Conservation (phyloP, 2,888 invertebrate species). For the Germaria angustata region DNA sequence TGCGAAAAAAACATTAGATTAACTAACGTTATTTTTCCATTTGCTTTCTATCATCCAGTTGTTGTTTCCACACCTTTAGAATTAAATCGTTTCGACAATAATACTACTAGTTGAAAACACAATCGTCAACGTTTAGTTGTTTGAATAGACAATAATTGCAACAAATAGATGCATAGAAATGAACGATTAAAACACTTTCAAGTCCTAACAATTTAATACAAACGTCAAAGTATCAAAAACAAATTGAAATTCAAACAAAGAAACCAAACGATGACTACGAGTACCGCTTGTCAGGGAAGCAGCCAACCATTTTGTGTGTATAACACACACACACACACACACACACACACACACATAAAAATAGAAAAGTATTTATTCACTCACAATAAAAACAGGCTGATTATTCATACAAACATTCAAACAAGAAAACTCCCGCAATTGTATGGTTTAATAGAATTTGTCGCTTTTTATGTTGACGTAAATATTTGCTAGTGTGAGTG, state of each 20-base stretch:
- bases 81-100: background rate
- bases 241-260: conserved; percentile 37
- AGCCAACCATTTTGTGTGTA: conserved; percentile 4
- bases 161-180: background rate
- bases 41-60: background rate
- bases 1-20: background rate
- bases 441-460: conserved; percentile 18
- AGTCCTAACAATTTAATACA: conserved; percentile 35
- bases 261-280: background rate
- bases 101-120: background rate
- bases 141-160: background rate
- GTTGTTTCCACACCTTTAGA: background rate
- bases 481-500: background rate
- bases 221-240: conserved; percentile 36
- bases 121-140: background rate
- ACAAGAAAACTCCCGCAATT: background rate
- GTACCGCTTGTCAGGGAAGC: background rate
- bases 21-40: background rate
- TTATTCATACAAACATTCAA: background rate
- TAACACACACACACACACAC: background rate
- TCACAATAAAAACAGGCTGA: background rate
- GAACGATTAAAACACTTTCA: conserved; percentile 32
- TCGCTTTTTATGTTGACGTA: background rate
- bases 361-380: conserved; percentile 7
- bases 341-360: background rate